Evolutionary conservation across 2,888 invertebrate genomes (phyloP), one percentile per base, ranked within the genome.

Genomic region (Entomobrya proxima): DNA sequence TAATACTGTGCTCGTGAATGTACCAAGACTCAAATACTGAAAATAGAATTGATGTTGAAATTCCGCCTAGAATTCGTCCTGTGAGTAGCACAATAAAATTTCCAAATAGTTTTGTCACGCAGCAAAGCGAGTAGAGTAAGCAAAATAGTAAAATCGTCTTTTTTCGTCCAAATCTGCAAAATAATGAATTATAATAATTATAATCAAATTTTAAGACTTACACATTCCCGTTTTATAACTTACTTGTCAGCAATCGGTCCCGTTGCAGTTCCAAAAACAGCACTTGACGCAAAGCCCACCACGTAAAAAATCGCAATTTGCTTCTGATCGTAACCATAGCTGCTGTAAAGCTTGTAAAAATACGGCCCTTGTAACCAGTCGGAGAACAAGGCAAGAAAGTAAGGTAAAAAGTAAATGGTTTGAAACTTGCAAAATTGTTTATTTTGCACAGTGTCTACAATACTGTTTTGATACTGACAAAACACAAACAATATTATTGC

Each of bases 281-380:
- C 93, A 79, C 93, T 93, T 5, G 94, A 93, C 0, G 93, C 93
- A 91, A 94, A 94, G n/a, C 94, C 94, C 80, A 92, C 92, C 0
- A 94, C 93, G 90, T 94, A 94, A 6, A 94, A 91, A 4, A 93
- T 91, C 21, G 94, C 93, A 86, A 94, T 94, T 88, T 93, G 93
- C 37, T 92, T 91, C 89, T 93, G 93, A 32, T 92, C 91, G 89
- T 93, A 94, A 13, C 93, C 94, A 91, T 94, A 94, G 88, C 92
- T 92, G 69, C 92, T 92, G 90, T 94, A 94, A 0, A 94, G 91
- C 90, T 93, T 93, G 90, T 94, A 94, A 1, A 94, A 92, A 90
- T 94, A 94, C 0, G 94, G 94, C 15, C 94, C 94, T 91, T 94
- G 94, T 2, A 94, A 91, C 94, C 94, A 94, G 90, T 94, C 94